Evolutionary conservation across 2,797 vertebrate genomes (phyloP).

Genomic region (Labeo calbasu): DNA sequence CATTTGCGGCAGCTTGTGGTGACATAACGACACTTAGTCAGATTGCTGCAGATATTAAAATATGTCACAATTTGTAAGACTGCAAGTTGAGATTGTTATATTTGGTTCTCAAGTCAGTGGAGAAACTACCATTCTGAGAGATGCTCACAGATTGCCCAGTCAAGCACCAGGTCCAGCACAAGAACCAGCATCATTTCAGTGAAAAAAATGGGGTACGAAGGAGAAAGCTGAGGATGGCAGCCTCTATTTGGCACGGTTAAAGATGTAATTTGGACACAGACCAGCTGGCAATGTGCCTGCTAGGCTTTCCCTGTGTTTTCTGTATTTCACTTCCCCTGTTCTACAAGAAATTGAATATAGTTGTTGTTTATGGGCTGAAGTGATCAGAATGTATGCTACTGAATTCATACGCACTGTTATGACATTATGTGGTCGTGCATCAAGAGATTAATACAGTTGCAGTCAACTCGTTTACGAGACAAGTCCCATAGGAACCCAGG

Average conservation of each 20-base stretch:
- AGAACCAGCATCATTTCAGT: not conserved
- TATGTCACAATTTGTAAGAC: not conserved
- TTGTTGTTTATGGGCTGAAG: conserved; percentile 42
- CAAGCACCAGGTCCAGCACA: not conserved
- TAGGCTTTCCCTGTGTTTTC: conserved; percentile 52
- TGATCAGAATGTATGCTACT: conserved; percentile 29
- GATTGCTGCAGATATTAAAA: not conserved
- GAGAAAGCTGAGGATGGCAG: conserved; percentile 57
- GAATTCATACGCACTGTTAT: conserved; percentile 46
- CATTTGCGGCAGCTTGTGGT: not conserved
- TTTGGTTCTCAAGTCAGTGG: conserved; percentile 1
- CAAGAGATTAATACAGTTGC: conserved; percentile 31
- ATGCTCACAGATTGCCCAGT: not conserved
- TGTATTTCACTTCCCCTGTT: conserved; percentile 22
- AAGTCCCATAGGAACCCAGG: not conserved
- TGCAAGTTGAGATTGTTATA: not conserved
- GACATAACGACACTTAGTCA: not conserved
- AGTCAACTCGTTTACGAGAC: conserved; percentile 11
- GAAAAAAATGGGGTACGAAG: conserved; percentile 29
- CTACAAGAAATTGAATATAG: conserved; percentile 35
- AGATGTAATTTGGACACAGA: conserved; percentile 68
- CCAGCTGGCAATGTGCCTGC: conserved; percentile 69
- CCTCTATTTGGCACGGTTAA: conserved; percentile 69
- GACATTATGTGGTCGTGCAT: conserved; percentile 30
- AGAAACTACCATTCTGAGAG: not conserved